These are phyloP conservation scores for Tigriopus japonicus DNA, from an alignment of 1,140 invertebrate species.

Conservation along the genomic window DNA sequence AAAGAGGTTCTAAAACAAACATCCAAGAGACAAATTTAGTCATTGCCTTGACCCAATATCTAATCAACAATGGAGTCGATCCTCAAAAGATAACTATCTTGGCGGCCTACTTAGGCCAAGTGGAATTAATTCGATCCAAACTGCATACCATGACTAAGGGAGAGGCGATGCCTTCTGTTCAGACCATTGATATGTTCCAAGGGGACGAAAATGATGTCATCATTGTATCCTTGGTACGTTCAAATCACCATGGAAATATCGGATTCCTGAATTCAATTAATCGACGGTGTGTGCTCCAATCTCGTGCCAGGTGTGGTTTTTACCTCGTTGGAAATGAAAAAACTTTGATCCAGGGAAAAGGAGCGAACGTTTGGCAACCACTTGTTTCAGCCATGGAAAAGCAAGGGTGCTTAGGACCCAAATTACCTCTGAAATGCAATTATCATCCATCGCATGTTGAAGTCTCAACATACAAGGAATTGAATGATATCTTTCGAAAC, in stretches of 20 bases:
- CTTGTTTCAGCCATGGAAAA: too few relatives aligned
- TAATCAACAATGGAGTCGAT: not conserved
- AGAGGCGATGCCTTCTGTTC: too few relatives aligned
- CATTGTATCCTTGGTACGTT: constrained; percentile 58
- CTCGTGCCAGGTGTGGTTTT: constrained; percentile 50
- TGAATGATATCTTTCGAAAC: too few relatives aligned
- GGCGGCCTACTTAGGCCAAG: constrained; percentile 17
- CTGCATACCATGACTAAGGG: not conserved
- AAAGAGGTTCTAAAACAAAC: not conserved
- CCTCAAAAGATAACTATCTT: constrained; percentile 17
- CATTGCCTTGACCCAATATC: not conserved
- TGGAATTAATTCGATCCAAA: constrained; percentile 15
- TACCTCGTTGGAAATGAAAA: constrained; percentile 34
- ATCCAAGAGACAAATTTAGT: not conserved
- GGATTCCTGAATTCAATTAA: constrained; percentile 52
- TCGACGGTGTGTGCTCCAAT: constrained; percentile 61
- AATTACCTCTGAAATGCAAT: too few relatives aligned
- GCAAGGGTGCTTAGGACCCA: too few relatives aligned
- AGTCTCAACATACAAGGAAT: too few relatives aligned
- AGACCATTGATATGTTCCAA: constrained; percentile 60
- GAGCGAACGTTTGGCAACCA: too few relatives aligned
- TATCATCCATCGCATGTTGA: too few relatives aligned
- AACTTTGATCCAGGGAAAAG: too few relatives aligned
- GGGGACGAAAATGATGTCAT: constrained; percentile 70
- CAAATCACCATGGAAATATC: constrained; percentile 30